A percentile compares a stretch with the other conserved stretches of the same genome.
Conservation (phyloP, 2,797 vertebrate species). For the Pampus argenteus region DNA sequence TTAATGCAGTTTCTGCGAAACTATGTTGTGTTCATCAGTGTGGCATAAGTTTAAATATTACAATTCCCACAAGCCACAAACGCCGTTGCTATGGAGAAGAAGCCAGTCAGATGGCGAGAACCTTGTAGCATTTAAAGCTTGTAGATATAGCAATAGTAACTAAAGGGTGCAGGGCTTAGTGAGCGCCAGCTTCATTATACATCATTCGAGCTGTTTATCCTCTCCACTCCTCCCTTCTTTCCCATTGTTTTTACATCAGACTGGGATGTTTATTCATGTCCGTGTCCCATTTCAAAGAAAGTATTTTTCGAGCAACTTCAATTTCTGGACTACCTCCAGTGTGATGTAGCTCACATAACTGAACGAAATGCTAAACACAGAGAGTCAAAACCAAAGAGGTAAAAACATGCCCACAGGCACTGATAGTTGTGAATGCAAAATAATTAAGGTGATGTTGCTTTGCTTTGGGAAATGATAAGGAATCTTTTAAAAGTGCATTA, state of each 20-base stretch:
- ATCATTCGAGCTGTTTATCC: neutral
- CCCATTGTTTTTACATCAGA: neutral
- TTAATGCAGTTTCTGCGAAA: too few species aligned
- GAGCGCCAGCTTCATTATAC: neutral
- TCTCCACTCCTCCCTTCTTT: neutral
- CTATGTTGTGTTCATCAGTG: too few species aligned
- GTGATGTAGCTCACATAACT: constrained; percentile 19
- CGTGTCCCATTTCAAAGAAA: neutral
- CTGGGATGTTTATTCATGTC: constrained; percentile 1
- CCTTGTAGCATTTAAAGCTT: too few species aligned
- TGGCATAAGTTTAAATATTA: too few species aligned
- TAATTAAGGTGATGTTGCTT: constrained; percentile 1
- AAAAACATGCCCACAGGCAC: constrained; percentile 21
- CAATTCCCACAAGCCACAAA: too few species aligned
- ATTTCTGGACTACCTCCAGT: neutral
- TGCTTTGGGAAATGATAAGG: neutral
- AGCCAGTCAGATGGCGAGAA: too few species aligned
- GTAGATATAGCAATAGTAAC: too few species aligned
- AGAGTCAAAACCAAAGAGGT: constrained; percentile 24
- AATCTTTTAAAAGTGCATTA: constrained; percentile 12
- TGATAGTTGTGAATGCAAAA: neutral
- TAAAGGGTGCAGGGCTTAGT: too few species aligned
- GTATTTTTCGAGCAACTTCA: neutral
- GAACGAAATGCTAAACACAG: constrained; percentile 2
- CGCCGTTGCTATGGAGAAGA: too few species aligned